Conservation (phyloP, 2,113 vertebrate genomes). For the Psettodes erumei region DNA sequence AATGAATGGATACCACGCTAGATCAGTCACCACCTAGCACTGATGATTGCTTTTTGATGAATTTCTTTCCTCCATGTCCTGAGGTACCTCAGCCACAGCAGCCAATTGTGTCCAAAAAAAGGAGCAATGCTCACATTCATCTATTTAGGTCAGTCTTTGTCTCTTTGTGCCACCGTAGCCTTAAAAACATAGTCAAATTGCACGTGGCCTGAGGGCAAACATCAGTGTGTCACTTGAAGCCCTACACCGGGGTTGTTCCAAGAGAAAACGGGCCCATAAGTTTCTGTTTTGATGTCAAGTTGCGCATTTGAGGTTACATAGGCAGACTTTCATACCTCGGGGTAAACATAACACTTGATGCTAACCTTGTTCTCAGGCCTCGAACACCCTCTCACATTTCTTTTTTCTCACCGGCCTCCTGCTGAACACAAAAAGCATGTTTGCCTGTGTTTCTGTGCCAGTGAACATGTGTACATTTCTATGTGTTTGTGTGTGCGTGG, state of each 20-base stretch:
- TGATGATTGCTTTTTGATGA: slow-evolving; percentile 77
- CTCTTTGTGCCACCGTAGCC: slow-evolving; percentile 19
- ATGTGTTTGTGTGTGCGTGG: slow-evolving; percentile 9
- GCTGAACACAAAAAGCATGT: slow-evolving; percentile 21
- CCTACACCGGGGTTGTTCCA: neutral
- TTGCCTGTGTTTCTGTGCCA: slow-evolving; percentile 2
- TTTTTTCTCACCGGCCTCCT: slow-evolving; percentile 17
- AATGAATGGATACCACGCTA: slow-evolving; percentile 75
- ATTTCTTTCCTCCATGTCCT: slow-evolving; percentile 58
- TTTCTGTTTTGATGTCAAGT: slow-evolving; percentile 38
- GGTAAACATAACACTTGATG: slow-evolving; percentile 31
- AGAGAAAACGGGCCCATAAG: neutral
- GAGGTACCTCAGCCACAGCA: slow-evolving; percentile 40
- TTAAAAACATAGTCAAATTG: slow-evolving; percentile 45
- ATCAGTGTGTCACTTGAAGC: slow-evolving; percentile 35
- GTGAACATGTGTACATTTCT: slow-evolving; percentile 17
- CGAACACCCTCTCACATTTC: slow-evolving; percentile 53
- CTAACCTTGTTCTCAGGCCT: slow-evolving; percentile 51
- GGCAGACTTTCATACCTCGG: slow-evolving; percentile 13
- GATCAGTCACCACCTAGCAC: slow-evolving; percentile 71
- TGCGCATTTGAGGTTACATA: slow-evolving; percentile 22
- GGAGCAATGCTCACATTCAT: slow-evolving; percentile 36
- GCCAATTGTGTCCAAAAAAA: slow-evolving; percentile 60
- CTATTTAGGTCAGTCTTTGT: slow-evolving; percentile 66
- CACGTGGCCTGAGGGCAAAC: slow-evolving; percentile 23